phyloP scores from a whole-genome alignment of 2,888 invertebrate genomes.

The Melieria crassipennis region DNA sequence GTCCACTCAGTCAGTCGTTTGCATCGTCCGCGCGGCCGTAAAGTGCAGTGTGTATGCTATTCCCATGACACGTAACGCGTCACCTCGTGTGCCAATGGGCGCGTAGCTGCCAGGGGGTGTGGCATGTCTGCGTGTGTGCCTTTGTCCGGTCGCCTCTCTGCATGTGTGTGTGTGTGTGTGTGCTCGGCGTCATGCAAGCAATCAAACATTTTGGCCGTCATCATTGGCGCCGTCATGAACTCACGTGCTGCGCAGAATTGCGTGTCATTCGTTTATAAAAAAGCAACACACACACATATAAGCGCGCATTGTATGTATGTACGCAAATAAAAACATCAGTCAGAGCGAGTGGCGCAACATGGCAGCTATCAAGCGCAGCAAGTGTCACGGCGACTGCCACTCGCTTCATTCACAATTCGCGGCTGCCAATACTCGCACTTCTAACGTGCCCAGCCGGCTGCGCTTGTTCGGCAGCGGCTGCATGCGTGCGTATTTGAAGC shows the following conservation, averaged over 20 bases:
- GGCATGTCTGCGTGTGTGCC: background rate
- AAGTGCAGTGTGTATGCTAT: too few relatives aligned
- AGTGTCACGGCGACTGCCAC: background rate
- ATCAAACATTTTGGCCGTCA: slow-evolving; percentile 16
- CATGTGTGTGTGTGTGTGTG: background rate
- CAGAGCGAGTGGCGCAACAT: background rate
- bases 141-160: background rate
- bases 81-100: background rate
- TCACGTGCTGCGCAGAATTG: slow-evolving; percentile 3
- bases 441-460: too few relatives aligned
- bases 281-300: slow-evolving; percentile 5
- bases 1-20: too few relatives aligned
- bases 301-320: background rate
- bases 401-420: background rate
- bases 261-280: slow-evolving; percentile 26
- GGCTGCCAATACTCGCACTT: too few relatives aligned
- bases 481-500: background rate
- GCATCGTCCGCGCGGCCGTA: too few relatives aligned
- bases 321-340: slow-evolving; percentile 23
- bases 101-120: slow-evolving; percentile 6
- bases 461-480: background rate
- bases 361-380: background rate
- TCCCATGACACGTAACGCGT: background rate
- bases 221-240: slow-evolving; percentile 14
- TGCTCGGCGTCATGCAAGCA: background rate